Conservation (phyloP, 2,888 invertebrate genomes). For the Agrotis segetum region DNA sequence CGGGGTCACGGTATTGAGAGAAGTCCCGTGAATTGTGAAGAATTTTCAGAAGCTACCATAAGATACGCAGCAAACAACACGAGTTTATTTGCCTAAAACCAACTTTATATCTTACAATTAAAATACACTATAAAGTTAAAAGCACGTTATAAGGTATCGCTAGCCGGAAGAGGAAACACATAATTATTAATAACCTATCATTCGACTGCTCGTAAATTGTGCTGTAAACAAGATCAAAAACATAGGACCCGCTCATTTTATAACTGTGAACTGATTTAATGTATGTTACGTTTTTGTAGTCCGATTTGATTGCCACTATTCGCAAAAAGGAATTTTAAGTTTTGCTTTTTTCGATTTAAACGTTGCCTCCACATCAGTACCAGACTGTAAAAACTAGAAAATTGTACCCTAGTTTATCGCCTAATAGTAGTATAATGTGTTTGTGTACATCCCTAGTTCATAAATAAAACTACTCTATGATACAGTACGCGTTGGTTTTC, state of each 20-base stretch:
- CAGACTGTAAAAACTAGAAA: too few relatives aligned
- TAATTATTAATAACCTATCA: conserved; percentile 49
- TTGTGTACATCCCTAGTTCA: too few relatives aligned
- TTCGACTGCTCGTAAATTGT: conserved; percentile 39
- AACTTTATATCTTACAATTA: conserved; percentile 3
- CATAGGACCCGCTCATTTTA: conserved; percentile 10
- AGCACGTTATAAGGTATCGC: conserved; percentile 29
- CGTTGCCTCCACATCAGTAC: too few relatives aligned
- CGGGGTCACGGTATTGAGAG: too few relatives aligned
- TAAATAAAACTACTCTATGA: too few relatives aligned
- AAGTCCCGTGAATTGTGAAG: neutral
- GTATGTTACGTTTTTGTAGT: neutral
- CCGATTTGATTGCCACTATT: neutral
- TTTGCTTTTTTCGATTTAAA: neutral
- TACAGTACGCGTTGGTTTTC: too few relatives aligned
- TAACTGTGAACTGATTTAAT: neutral
- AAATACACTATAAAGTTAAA: conserved; percentile 16
- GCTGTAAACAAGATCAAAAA: conserved; percentile 47
- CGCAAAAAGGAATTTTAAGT: neutral
- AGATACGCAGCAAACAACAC: too few relatives aligned
- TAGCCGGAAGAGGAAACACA: conserved; percentile 41
- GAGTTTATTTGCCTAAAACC: neutral
- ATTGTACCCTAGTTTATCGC: too few relatives aligned
- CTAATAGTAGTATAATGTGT: too few relatives aligned
- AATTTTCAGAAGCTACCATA: neutral